phyloP scores from a whole-genome alignment of 1,140 invertebrate genomes.

The Globodera ellingtonae region DNA sequence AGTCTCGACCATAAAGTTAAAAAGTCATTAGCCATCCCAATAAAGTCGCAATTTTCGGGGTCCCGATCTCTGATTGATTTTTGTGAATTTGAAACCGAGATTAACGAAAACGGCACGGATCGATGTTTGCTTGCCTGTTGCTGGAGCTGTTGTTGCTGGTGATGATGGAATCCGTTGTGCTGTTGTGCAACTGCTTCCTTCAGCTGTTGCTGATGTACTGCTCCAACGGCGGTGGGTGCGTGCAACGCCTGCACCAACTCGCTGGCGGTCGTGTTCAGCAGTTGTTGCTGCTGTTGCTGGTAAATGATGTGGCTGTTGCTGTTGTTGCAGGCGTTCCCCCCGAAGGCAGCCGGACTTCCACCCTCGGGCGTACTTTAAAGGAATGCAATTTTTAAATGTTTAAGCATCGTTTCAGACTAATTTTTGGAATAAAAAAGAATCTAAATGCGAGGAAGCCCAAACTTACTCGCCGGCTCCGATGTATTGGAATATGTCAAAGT shows the following conservation, averaged over 20 bases:
- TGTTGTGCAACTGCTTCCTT: conserved; percentile 18
- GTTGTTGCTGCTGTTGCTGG: conserved; percentile 26
- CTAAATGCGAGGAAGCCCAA: neutral
- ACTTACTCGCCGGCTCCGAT: conserved; percentile 39
- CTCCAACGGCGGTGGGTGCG: conserved; percentile 41
- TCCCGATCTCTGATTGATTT: too few species aligned
- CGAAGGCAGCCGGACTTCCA: conserved; percentile 11
- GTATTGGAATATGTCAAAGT: conserved; percentile 58
- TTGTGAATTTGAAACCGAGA: too few species aligned
- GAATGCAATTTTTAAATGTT: neutral
- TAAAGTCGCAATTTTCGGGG: too few species aligned
- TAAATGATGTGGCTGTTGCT: neutral
- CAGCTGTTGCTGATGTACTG: conserved; percentile 33
- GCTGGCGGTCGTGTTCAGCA: conserved; percentile 3
- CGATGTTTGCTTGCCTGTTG: neutral
- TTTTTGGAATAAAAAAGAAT: too few species aligned
- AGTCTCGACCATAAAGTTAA: too few species aligned
- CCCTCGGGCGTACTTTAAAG: conserved; percentile 15
- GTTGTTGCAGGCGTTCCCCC: neutral
- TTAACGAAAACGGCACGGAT: neutral
- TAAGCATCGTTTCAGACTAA: too few species aligned
- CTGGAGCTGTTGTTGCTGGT: conserved; percentile 22
- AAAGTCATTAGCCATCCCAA: too few species aligned
- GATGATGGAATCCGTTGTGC: conserved; percentile 13
- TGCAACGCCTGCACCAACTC: conserved; percentile 17